These are phyloP conservation scores for Eubucco bourcierii DNA, from an alignment of 2,113 vertebrate genomes.

Conservation along the genomic window DNA sequence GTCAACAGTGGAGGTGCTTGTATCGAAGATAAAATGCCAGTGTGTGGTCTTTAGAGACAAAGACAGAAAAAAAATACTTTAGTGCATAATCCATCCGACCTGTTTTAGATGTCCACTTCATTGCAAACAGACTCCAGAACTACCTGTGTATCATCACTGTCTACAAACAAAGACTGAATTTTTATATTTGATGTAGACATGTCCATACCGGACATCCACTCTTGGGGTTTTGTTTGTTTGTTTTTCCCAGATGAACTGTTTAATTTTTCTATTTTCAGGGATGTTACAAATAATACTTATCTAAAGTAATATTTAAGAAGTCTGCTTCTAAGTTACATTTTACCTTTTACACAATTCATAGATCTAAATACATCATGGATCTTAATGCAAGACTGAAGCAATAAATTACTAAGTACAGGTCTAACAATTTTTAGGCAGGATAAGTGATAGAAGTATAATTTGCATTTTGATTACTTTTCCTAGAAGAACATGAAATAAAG, in stretches of 20 bases:
- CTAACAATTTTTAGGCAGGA: constrained; percentile 31
- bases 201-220: too few relatives aligned
- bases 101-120: neutral
- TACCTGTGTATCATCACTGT: neutral
- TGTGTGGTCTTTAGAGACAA: neutral
- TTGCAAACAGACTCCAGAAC: neutral
- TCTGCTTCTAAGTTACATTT: neutral
- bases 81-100: neutral
- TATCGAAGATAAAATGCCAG: neutral
- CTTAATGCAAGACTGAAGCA: neutral
- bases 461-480: constrained; percentile 59
- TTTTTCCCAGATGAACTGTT: neutral
- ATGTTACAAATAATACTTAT: neutral
- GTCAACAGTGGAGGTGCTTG: neutral
- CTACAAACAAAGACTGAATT: neutral
- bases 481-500: constrained; percentile 21
- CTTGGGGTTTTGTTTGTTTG: too few relatives aligned
- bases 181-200: neutral
- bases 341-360: neutral
- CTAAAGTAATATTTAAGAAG: neutral
- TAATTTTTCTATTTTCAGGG: neutral
- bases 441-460: constrained; percentile 33
- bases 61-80: neutral
- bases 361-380: constrained; percentile 1
- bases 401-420: constrained; percentile 31